phyloP scores from a whole-genome alignment of 2,113 vertebrate genomes.

The Dromas ardeola region DNA sequence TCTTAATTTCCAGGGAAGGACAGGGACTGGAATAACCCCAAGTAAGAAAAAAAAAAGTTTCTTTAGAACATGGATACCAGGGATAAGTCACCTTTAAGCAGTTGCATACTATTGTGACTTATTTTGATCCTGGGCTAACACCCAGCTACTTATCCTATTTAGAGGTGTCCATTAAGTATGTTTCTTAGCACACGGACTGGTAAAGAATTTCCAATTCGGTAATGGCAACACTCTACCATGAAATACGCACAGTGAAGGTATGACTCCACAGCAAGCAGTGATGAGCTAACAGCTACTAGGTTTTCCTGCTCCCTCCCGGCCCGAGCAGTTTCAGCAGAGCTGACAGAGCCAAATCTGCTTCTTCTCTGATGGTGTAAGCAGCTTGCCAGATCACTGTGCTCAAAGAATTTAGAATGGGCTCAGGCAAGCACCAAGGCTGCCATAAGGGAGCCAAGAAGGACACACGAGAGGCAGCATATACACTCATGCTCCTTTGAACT shows the following conservation, averaged over 20 bases:
- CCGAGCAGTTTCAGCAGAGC: background rate
- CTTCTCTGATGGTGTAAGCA: background rate
- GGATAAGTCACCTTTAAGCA: background rate
- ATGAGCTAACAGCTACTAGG: background rate
- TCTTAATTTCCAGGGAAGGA: background rate
- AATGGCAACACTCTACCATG: background rate
- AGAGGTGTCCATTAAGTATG: background rate
- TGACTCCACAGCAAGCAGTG: background rate
- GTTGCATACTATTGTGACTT: background rate
- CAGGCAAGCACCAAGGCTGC: background rate
- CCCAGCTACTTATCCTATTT: background rate
- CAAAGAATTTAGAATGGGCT: background rate
- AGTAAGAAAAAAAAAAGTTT: background rate
- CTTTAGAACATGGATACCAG: accelerated
- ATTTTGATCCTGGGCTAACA: background rate
- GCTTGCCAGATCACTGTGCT: background rate
- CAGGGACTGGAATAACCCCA: background rate
- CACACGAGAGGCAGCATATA: background rate
- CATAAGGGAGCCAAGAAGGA: background rate
- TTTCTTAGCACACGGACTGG: background rate
- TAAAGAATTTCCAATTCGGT: background rate
- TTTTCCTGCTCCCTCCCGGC: background rate
- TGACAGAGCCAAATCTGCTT: background rate
- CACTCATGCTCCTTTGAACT: background rate
- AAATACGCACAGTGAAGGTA: background rate